Conservation (phyloP, 2,888 invertebrate genomes). For the Pandemis cinnamomeana region DNA sequence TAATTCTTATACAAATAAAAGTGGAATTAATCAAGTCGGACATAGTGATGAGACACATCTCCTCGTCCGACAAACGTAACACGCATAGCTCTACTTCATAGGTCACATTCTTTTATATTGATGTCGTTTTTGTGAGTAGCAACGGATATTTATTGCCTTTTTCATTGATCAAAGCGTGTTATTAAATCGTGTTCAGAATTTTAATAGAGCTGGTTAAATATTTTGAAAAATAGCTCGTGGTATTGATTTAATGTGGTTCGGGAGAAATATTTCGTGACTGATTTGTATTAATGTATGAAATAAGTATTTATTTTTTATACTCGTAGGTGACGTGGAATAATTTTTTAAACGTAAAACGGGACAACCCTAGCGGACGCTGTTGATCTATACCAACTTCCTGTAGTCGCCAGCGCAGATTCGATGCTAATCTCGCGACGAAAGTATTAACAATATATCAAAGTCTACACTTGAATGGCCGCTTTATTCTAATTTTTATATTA, state of each 20-base stretch:
- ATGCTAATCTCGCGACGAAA: conserved; percentile 72
- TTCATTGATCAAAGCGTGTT: conserved; percentile 34
- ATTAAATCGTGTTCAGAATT: conserved; percentile 28
- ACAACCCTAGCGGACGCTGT: conserved; percentile 62
- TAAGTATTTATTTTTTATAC: neutral
- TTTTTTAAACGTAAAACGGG: conserved; percentile 23
- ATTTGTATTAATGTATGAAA: neutral
- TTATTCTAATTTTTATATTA: conserved; percentile 51
- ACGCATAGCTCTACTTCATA: conserved; percentile 29
- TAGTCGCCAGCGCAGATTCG: conserved; percentile 59
- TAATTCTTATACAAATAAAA: conserved; percentile 81
- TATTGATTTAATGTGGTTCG: conserved; percentile 17
- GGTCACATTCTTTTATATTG: conserved; percentile 22
- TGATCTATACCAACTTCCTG: conserved; percentile 61
- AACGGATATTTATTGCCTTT: conserved; percentile 31
- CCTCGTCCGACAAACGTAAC: conserved; percentile 30
- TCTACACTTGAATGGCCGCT: conserved; percentile 49
- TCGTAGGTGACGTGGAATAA: neutral
- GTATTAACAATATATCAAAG: conserved; percentile 74
- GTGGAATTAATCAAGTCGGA: conserved; percentile 77
- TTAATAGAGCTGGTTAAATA: conserved; percentile 10
- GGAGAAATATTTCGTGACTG: neutral
- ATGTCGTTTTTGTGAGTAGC: conserved; percentile 24
- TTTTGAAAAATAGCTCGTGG: conserved; percentile 15
- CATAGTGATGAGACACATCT: conserved; percentile 64